These are phyloP conservation scores for Benthosema pterotum DNA, from an alignment of 2,797 vertebrate species.

Conservation along the genomic window DNA sequence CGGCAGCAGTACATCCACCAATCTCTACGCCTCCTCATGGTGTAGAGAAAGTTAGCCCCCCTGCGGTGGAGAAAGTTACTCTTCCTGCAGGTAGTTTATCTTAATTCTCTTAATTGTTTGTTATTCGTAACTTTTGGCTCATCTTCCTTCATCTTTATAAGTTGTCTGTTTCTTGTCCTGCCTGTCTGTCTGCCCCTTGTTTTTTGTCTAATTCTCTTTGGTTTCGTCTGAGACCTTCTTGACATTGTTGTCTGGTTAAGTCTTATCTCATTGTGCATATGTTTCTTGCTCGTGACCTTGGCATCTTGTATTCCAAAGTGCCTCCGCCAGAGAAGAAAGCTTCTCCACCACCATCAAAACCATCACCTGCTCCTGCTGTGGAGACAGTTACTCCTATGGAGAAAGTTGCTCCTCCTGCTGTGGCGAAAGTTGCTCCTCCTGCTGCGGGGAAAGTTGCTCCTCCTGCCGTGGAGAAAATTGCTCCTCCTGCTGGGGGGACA, in stretches of 20 bases:
- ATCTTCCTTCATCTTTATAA: too few species aligned
- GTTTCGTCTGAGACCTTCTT: neutral
- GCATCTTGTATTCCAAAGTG: slow-evolving; percentile 66
- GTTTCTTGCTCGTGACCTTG: slow-evolving; percentile 48
- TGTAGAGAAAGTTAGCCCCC: too few species aligned
- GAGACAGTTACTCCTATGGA: too few species aligned
- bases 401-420: too few species aligned
- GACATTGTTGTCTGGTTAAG: slow-evolving; percentile 3
- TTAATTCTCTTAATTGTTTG: neutral
- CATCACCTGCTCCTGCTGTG: slow-evolving; percentile 31
- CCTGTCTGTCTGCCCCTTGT: too few species aligned
- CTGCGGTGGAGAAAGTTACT: slow-evolving; percentile 67
- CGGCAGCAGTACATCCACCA: slow-evolving; percentile 12
- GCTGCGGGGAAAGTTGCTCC: too few species aligned
- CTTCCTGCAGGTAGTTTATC: slow-evolving; percentile 81
- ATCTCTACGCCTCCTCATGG: too few species aligned
- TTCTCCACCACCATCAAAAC: slow-evolving; percentile 39
- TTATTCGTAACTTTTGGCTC: neutral
- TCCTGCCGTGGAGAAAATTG: too few species aligned
- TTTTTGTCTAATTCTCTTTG: too few species aligned
- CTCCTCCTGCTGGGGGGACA: too few species aligned
- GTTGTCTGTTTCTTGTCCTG: too few species aligned
- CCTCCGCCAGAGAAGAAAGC: slow-evolving; percentile 61
- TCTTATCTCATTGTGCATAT: neutral
- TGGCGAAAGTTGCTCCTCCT: slow-evolving; percentile 74